Percentiles rank a stretch among this genome's conserved stretches.
Evolutionary conservation across 2,888 invertebrate species (phyloP).

Genomic region (Orthonevra nobilis): DNA sequence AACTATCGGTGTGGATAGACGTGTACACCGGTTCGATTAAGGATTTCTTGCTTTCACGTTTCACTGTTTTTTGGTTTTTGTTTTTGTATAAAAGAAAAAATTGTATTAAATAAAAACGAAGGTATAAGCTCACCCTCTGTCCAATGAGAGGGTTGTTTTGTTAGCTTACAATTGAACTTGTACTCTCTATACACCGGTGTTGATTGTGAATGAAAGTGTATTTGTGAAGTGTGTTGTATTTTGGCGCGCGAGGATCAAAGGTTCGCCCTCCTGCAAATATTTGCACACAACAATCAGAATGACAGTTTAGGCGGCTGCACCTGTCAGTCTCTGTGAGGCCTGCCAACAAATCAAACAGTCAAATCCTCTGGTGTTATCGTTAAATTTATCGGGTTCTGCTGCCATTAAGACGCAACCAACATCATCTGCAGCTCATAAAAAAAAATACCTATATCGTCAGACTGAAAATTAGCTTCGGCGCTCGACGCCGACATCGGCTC

Average conservation of each 20-base stretch:
- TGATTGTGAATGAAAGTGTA: slow-evolving; percentile 46
- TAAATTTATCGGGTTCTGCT: slow-evolving; percentile 40
- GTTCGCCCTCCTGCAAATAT: slow-evolving; percentile 46
- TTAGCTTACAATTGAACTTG: slow-evolving; percentile 18
- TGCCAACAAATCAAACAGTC: not conserved
- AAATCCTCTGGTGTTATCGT: no score
- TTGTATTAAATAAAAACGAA: no score
- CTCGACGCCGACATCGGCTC: slow-evolving; percentile 30
- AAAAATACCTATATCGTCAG: slow-evolving; percentile 43
- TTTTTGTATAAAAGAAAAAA: slow-evolving; percentile 3
- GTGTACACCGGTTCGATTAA: slow-evolving; percentile 76
- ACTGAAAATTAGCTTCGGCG: slow-evolving; percentile 33
- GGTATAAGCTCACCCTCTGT: slow-evolving; percentile 38
- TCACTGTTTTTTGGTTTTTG: no score
- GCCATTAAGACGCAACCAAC: slow-evolving; percentile 32
- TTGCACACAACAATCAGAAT: slow-evolving; percentile 15
- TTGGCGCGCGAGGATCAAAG: slow-evolving; percentile 67
- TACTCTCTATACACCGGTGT: no score
- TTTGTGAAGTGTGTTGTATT: slow-evolving; percentile 16
- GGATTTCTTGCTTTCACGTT: slow-evolving; percentile 39
- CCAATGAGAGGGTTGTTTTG: slow-evolving; percentile 41
- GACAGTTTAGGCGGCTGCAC: slow-evolving; percentile 52
- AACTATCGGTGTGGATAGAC: slow-evolving; percentile 83
- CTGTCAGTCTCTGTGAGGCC: slow-evolving; percentile 42
- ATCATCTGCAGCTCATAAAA: no score